Percentiles rank a stretch among this genome's conserved stretches.
phyloP scores from a whole-genome alignment of 2,888 invertebrate genomes.

The Melangyna quadrimaculata region DNA sequence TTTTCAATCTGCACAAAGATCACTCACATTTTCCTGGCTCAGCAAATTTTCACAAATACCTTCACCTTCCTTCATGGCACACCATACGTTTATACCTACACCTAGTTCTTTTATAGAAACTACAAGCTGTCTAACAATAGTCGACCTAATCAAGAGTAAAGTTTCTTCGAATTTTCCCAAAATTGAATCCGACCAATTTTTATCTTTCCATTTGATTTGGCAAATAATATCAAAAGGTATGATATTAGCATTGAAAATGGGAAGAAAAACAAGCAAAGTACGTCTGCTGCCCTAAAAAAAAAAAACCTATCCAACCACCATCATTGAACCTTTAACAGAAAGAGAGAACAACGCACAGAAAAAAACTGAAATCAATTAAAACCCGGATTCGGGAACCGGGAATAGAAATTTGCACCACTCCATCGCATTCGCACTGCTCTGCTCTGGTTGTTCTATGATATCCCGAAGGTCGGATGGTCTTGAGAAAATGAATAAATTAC shows the following conservation, averaged over 20 bases:
- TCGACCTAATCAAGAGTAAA: conserved; percentile 68
- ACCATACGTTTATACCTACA: background rate
- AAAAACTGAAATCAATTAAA: conserved; percentile 69
- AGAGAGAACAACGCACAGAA: conserved; percentile 8
- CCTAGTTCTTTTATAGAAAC: background rate
- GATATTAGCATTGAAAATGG: conserved; percentile 36
- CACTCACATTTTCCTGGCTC: conserved; percentile 26
- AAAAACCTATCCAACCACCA: background rate
- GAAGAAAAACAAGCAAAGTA: background rate
- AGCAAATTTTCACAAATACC: conserved; percentile 36
- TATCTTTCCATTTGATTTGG: conserved; percentile 72
- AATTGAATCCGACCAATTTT: conserved; percentile 57
- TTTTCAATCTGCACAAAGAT: background rate
- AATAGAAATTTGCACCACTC: conserved; percentile 37
- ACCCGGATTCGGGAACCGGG: conserved; percentile 46
- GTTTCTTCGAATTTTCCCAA: conserved; percentile 38
- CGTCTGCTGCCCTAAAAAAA: background rate
- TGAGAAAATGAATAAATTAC: conserved; percentile 70
- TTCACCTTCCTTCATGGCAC: too few species aligned
- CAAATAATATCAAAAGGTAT: conserved; percentile 55
- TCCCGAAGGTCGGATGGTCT: background rate
- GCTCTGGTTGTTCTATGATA: background rate
- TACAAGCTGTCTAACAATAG: conserved; percentile 36
- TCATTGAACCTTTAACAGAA: background rate
- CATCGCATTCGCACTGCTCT: too few species aligned